phyloP scores from a whole-genome alignment of 2,888 invertebrate species.

The Apocheima hispidaria region DNA sequence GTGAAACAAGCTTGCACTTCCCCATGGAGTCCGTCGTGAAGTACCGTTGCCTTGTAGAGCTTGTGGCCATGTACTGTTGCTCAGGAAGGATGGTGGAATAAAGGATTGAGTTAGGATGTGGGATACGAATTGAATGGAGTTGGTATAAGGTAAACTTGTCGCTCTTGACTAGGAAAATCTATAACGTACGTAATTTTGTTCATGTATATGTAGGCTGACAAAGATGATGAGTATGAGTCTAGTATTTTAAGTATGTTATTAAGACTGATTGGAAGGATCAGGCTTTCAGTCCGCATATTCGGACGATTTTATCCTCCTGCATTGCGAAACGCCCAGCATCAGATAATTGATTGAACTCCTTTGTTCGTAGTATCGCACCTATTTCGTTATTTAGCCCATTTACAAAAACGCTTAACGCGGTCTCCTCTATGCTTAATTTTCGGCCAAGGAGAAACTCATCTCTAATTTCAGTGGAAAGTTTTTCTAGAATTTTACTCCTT shows the following conservation, averaged over 20 bases:
- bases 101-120: slow-evolving; percentile 46
- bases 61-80: slow-evolving; percentile 48
- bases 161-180: slow-evolving; percentile 45
- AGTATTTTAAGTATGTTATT: slow-evolving; percentile 47
- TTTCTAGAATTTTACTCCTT: no score
- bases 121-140: slow-evolving; percentile 48
- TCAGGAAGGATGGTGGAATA: slow-evolving; percentile 50
- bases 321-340: no score
- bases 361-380: no score
- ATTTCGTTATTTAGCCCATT: no score
- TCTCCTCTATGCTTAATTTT: no score
- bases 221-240: slow-evolving; percentile 44
- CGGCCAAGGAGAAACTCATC: no score
- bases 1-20: slow-evolving; percentile 39
- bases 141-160: slow-evolving; percentile 46
- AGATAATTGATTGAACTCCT: no score
- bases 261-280: slow-evolving; percentile 43
- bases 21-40: slow-evolving; percentile 41
- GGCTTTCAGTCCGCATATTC: slow-evolving; percentile 37
- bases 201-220: slow-evolving; percentile 48
- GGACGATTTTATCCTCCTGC: no score
- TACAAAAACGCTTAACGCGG: no score
- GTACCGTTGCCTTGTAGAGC: slow-evolving; percentile 38
- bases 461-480: no score
- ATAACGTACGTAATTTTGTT: slow-evolving; percentile 47